Conservation (phyloP, 2,113 vertebrate species). For the Pollimyrus isidori region DNA sequence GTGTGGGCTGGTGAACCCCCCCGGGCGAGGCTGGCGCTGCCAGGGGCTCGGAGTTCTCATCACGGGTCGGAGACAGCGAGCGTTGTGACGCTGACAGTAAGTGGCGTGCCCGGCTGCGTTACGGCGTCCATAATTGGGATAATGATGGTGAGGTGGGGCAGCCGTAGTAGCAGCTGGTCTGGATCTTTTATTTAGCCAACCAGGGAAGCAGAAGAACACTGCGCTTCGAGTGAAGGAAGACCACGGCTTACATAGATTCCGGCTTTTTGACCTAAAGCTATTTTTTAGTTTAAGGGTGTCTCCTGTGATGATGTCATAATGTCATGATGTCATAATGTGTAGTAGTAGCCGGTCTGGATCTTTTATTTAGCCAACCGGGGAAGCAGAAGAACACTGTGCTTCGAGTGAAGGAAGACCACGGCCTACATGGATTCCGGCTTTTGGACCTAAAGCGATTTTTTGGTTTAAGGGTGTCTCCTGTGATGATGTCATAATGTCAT, state of each 20-base stretch:
- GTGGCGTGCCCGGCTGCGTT: not conserved
- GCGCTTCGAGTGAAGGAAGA: not conserved
- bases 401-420: not conserved
- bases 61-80: not conserved
- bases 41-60: not conserved
- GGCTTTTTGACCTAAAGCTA: not conserved
- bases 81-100: not conserved
- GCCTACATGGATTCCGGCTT: not conserved
- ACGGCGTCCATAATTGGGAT: not conserved
- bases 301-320: not conserved
- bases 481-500: not conserved
- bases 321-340: not conserved
- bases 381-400: not conserved
- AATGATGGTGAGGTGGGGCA: not conserved
- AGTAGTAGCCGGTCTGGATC: not conserved
- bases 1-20: not conserved
- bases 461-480: not conserved
- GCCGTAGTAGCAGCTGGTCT: constrained; percentile 2
- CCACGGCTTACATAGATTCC: too few species aligned
- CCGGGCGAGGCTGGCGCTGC: not conserved
- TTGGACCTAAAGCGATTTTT: not conserved
- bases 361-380: not conserved
- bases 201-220: too few species aligned
- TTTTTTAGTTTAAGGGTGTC: not conserved
- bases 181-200: not conserved